Conservation (phyloP, 1,140 invertebrate genomes). For the Lepidostoma basale region DNA sequence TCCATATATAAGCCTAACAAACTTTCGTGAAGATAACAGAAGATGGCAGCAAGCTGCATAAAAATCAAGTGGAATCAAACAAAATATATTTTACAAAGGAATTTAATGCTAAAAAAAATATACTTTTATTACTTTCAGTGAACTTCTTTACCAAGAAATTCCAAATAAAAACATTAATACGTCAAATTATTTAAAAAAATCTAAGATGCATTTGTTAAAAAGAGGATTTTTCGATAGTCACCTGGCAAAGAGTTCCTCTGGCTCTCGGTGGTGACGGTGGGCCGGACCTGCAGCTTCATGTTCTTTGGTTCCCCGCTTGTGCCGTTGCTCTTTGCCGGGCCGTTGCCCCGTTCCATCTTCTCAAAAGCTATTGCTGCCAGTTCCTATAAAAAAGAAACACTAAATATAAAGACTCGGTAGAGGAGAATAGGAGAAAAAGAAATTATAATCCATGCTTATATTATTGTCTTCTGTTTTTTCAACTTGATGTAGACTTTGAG, state of each 20-base stretch:
- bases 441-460: too few relatives aligned
- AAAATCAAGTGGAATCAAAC: too few relatives aligned
- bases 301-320: conserved; percentile 37
- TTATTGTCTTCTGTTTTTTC: too few relatives aligned
- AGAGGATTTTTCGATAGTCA: conserved; percentile 40
- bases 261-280: conserved; percentile 46
- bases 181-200: neutral
- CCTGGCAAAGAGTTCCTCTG: conserved; percentile 64
- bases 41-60: too few relatives aligned
- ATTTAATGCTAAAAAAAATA: too few relatives aligned
- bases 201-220: neutral
- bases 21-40: too few relatives aligned
- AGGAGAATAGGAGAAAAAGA: neutral
- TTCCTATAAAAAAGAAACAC: conserved; percentile 56
- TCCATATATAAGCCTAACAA: too few relatives aligned
- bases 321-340: conserved; percentile 46
- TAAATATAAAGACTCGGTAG: conserved; percentile 3
- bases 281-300: conserved; percentile 40
- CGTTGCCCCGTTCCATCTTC: conserved; percentile 64
- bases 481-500: too few relatives aligned
- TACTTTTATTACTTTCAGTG: too few relatives aligned
- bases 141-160: too few relatives aligned
- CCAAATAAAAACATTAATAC: too few relatives aligned
- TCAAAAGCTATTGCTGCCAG: conserved; percentile 69
- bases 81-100: too few relatives aligned